Percentiles rank a stretch among this genome's conserved stretches.
Evolutionary conservation across 2,888 invertebrate species (phyloP).

Genomic region (Pheosia gnoma): DNA sequence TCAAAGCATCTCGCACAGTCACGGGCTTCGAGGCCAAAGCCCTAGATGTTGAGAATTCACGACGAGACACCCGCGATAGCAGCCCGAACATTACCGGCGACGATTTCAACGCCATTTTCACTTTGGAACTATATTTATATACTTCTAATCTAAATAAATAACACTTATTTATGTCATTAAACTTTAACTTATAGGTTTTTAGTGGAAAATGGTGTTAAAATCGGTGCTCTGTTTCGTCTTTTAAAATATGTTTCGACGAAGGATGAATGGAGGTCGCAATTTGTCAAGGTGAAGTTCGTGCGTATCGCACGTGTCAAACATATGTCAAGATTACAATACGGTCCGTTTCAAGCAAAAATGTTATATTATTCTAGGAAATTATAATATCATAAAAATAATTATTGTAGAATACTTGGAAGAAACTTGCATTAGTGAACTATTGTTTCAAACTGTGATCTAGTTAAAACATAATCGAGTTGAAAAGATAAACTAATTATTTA

Average conservation of each 20-base stretch:
- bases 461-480: neutral
- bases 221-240: conserved; percentile 38
- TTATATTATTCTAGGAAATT: neutral
- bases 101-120: conserved; percentile 80
- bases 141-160: conserved; percentile 42
- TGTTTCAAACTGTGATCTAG: neutral
- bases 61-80: conserved; percentile 62
- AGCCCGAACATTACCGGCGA: conserved; percentile 68
- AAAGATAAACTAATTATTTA: neutral
- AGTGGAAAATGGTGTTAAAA: conserved; percentile 63
- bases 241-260: conserved; percentile 43
- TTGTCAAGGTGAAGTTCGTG: conserved; percentile 36
- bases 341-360: neutral
- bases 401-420: neutral
- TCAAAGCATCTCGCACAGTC: conserved; percentile 98
- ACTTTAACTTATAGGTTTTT: conserved; percentile 45
- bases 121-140: conserved; percentile 29
- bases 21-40: conserved; percentile 85
- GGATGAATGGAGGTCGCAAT: conserved; percentile 81
- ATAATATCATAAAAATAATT: neutral
- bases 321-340: conserved; percentile 12
- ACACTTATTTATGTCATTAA: conserved; percentile 44
- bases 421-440: neutral
- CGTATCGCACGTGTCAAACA: conserved; percentile 24
- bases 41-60: conserved; percentile 72